Evolutionary conservation across 1,140 invertebrate species (phyloP).

Genomic region (Acyrthosiphon pisum): DNA sequence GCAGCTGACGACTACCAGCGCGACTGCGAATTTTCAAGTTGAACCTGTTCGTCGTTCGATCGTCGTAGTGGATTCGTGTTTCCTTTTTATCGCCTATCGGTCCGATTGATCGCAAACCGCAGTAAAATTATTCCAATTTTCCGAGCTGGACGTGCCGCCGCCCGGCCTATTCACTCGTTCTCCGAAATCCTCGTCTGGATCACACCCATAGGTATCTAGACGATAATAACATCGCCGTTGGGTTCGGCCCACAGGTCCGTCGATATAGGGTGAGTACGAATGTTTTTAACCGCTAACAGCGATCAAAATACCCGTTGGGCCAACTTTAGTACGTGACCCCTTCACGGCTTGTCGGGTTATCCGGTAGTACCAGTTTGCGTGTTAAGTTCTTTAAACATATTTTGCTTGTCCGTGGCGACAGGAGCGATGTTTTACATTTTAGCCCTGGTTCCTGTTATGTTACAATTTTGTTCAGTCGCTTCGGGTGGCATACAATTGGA

Average conservation of each 20-base stretch:
- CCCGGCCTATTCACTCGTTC: not conserved
- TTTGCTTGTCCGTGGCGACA: not conserved
- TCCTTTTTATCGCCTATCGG: not conserved
- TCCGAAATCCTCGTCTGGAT: not conserved
- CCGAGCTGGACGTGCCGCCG: not conserved
- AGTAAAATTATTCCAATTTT: not conserved
- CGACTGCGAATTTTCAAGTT: conserved; percentile 28
- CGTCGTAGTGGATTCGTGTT: not conserved
- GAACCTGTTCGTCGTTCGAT: conserved; percentile 48
- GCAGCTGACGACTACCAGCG: conserved; percentile 28
- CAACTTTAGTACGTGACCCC: not conserved
- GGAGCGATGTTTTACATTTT: not conserved
- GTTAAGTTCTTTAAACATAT: not conserved
- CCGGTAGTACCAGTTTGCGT: not conserved
- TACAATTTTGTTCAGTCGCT: not conserved
- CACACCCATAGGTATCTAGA: not conserved
- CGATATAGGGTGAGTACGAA: not conserved
- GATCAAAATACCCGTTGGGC: not conserved
- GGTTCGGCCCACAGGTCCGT: not conserved
- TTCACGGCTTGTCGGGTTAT: not conserved
- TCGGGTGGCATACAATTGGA: not conserved
- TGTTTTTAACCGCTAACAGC: not conserved
- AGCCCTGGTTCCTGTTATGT: not conserved
- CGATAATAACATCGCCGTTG: not conserved
- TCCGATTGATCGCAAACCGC: not conserved